phyloP scores from a whole-genome alignment of 2,797 vertebrate genomes.

The Thunnus albacares region DNA sequence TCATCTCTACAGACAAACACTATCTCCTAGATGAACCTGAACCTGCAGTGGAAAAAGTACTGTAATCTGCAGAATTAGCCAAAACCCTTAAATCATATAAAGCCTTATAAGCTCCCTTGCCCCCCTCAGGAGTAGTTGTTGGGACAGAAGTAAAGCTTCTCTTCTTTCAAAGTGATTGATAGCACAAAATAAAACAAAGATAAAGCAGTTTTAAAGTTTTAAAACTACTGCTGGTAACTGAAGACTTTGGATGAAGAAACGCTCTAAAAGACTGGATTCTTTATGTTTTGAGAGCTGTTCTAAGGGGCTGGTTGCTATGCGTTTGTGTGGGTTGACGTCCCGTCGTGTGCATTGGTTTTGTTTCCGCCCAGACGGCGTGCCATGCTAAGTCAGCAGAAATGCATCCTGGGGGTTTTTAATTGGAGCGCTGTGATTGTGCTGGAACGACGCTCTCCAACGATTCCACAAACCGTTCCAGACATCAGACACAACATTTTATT shows the following conservation, averaged over 20 bases:
- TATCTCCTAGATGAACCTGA: not conserved
- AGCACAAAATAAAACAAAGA: not conserved
- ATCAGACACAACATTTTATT: not conserved
- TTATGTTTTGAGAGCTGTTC: not conserved
- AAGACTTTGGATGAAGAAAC: not conserved
- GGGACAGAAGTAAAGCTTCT: not conserved
- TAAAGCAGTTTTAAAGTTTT: not conserved
- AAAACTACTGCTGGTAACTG: not conserved
- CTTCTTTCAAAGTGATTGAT: conserved; percentile 10
- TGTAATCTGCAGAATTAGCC: not conserved
- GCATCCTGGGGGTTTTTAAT: conserved; percentile 51
- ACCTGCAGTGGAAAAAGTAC: conserved; percentile 4
- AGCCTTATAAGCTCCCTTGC: not conserved
- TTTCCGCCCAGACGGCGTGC: conserved; percentile 43
- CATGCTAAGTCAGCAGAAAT: conserved; percentile 68
- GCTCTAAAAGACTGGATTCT: not conserved
- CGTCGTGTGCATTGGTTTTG: conserved; percentile 25
- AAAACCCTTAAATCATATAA: conserved; percentile 18
- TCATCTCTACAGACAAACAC: conserved; percentile 25
- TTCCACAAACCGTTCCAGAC: conserved; percentile 30
- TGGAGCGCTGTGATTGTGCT: conserved; percentile 18
- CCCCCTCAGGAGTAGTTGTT: not conserved
- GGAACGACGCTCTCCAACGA: conserved; percentile 11
- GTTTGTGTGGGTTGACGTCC: conserved; percentile 30
- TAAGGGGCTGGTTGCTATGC: not conserved